Evolutionary conservation across 2,888 invertebrate species (phyloP).

Genomic region (Dryocosmus kuriphilus): DNA sequence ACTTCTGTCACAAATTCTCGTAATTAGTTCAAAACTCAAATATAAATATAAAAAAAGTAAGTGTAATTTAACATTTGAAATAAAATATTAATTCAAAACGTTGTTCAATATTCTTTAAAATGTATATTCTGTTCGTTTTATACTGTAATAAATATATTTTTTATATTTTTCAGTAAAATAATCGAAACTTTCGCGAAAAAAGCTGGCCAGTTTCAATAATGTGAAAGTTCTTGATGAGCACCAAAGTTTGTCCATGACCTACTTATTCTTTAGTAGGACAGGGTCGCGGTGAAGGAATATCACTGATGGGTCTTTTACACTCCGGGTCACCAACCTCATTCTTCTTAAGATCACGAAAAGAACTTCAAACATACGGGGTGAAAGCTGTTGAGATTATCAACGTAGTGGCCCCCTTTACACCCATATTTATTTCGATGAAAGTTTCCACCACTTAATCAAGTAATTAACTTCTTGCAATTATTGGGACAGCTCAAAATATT

Average conservation of each 20-base stretch:
- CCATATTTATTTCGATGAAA: slow-evolving; percentile 13
- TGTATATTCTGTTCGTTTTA: neutral
- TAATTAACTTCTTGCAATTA: neutral
- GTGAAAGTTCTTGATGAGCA: neutral
- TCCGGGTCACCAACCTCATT: slow-evolving; percentile 72
- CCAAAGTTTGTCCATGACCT: slow-evolving; percentile 45
- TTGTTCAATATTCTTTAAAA: too few relatives aligned
- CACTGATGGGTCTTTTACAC: slow-evolving; percentile 56
- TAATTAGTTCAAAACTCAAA: too few relatives aligned
- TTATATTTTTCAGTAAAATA: neutral
- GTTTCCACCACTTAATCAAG: neutral
- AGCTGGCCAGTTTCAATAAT: neutral
- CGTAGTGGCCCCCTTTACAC: slow-evolving; percentile 46
- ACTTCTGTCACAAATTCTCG: neutral
- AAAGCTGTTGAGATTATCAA: slow-evolving; percentile 64
- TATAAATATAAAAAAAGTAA: too few relatives aligned
- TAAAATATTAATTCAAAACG: neutral
- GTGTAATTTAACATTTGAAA: too few relatives aligned
- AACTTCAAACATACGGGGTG: slow-evolving; percentile 61
- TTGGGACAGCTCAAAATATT: neutral
- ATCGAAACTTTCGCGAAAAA: neutral
- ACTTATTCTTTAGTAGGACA: slow-evolving; percentile 66
- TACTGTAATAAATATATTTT: neutral
- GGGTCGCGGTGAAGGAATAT: slow-evolving; percentile 63
- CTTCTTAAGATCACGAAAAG: slow-evolving; percentile 59